phyloP scores from a whole-genome alignment of 2,797 vertebrate species.

The Sarcoramphus papa region DNA sequence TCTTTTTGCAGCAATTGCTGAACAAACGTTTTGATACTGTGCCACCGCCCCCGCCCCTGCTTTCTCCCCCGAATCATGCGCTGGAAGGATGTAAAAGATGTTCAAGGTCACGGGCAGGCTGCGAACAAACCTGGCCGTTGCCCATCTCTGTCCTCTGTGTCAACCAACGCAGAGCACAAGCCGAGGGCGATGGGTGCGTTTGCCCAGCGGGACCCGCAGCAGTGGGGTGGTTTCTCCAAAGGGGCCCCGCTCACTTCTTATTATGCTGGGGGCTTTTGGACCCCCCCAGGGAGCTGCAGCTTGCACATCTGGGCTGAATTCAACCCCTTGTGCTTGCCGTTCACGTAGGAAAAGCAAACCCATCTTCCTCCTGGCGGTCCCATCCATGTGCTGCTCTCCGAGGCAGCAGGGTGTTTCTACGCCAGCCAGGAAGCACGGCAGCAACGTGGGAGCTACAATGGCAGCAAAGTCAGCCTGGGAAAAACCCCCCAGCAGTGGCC shows the following conservation, averaged over 20 bases:
- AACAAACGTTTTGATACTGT: slow-evolving; percentile 43
- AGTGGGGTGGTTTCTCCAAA: neutral
- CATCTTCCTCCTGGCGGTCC: neutral
- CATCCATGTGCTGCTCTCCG: rapidly evolving
- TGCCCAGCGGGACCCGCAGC: neutral
- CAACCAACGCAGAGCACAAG: rapidly evolving
- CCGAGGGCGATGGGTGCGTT: rapidly evolving
- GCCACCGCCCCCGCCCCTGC: slow-evolving; percentile 16
- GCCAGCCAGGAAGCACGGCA: neutral
- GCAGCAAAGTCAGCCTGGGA: neutral
- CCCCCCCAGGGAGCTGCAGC: neutral
- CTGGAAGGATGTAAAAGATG: slow-evolving; percentile 12
- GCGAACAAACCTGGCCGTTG: rapidly evolving
- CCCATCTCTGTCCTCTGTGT: neutral
- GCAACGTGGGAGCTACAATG: rapidly evolving
- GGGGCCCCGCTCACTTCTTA: rapidly evolving
- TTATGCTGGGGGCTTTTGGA: neutral
- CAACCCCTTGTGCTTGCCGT: neutral
- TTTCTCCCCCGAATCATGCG: neutral
- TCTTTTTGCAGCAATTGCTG: slow-evolving; percentile 48
- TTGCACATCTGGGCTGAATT: neutral
- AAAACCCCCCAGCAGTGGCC: neutral
- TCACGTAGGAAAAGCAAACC: neutral
- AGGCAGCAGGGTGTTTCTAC: neutral
- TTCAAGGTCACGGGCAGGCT: slow-evolving; percentile 60